Percentiles rank a stretch among this genome's conserved stretches.
Conservation (phyloP, 1,140 invertebrate species). For the Nasonia giraulti region DNA sequence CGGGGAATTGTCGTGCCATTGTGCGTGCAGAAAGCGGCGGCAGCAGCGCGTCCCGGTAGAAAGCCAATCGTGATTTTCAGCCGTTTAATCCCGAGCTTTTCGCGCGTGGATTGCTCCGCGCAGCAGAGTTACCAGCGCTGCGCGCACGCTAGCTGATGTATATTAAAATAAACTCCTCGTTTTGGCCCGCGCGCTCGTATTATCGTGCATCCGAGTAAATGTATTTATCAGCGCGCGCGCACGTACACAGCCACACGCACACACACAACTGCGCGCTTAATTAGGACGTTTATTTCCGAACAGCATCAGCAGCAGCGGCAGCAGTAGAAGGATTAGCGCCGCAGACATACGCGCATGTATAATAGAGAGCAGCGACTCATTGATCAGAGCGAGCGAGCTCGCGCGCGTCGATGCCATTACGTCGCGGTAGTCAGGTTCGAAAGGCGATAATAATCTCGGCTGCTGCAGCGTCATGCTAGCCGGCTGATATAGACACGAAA, state of each 20-base stretch:
- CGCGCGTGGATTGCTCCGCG: too few species aligned
- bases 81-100: background rate
- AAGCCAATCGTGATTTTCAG: conserved; percentile 3
- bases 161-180: background rate
- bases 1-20: conserved; percentile 6
- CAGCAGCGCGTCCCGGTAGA: background rate
- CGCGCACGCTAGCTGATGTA: background rate
- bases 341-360: background rate
- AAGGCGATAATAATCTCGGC: conserved; percentile 50
- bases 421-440: conserved; percentile 55
- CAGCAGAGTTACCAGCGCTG: too few species aligned
- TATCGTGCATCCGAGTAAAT: background rate
- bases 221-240: too few species aligned
- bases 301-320: background rate
- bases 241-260: too few species aligned
- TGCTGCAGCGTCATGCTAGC: conserved; percentile 43
- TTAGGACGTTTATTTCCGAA: conserved; percentile 36
- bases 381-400: conserved; percentile 45
- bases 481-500: conserved; percentile 50
- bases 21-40: background rate
- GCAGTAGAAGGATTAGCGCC: background rate
- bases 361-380: conserved; percentile 40
- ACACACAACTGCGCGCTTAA: background rate
- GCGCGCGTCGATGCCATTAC: conserved; percentile 43
- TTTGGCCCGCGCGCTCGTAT: background rate